These are phyloP conservation scores for Chrysolina americana DNA, from an alignment of 2,888 invertebrate genomes.

Conservation along the genomic window DNA sequence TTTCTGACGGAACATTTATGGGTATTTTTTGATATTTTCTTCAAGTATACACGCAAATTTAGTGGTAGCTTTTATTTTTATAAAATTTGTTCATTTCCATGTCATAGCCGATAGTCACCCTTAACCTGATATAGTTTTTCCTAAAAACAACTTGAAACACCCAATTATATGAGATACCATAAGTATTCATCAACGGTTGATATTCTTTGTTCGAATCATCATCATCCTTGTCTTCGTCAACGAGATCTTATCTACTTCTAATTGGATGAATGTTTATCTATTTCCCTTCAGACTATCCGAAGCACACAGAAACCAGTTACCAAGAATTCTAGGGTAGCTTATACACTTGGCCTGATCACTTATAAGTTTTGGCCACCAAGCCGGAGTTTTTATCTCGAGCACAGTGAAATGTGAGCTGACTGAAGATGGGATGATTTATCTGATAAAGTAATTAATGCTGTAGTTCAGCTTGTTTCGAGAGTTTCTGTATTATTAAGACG, in stretches of 20 bases:
- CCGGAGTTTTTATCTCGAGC: constrained; percentile 52
- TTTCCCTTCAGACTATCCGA: neutral
- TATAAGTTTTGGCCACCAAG: constrained; percentile 50
- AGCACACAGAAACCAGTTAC: neutral
- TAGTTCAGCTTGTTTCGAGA: constrained; percentile 63
- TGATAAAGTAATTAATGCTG: constrained; percentile 68
- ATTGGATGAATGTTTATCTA: constrained; percentile 15
- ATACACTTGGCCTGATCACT: constrained; percentile 5
- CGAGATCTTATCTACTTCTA: constrained; percentile 8
- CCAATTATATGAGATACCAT: neutral
- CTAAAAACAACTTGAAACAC: neutral
- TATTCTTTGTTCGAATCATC: neutral
- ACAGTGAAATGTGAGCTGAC: constrained; percentile 59
- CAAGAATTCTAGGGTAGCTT: neutral
- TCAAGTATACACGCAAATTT: too few species aligned
- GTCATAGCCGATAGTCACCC: too few species aligned
- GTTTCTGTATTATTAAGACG: constrained; percentile 64
- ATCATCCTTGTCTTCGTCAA: neutral
- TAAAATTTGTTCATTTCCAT: too few species aligned
- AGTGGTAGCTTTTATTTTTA: too few species aligned
- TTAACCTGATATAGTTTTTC: neutral
- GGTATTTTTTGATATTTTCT: too few species aligned
- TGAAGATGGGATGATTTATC: constrained; percentile 65
- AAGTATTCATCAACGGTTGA: neutral
- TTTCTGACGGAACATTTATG: too few species aligned